Conservation (phyloP, 2,888 invertebrate species). For the Monochamus alternatus region DNA sequence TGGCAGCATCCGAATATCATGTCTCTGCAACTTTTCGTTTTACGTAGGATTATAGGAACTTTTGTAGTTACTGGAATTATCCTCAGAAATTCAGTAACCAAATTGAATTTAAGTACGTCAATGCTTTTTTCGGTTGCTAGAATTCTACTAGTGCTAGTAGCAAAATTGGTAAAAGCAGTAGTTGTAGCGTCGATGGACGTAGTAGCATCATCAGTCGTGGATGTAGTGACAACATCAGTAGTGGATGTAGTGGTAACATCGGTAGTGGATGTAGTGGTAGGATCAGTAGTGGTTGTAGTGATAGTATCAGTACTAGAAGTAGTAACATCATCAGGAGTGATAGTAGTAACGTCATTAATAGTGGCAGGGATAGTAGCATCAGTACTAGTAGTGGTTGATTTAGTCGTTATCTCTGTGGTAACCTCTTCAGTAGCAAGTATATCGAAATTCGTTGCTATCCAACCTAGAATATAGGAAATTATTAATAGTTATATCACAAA, state of each 20-base stretch:
- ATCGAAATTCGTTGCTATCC: constrained; percentile 26
- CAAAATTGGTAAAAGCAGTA: background rate
- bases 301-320: constrained; percentile 25
- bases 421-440: constrained; percentile 25
- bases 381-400: constrained; percentile 8
- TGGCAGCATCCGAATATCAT: constrained; percentile 43
- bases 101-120: background rate
- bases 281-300: constrained; percentile 31
- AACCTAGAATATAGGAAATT: constrained; percentile 12
- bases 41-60: constrained; percentile 30
- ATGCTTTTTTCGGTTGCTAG: too few relatives aligned
- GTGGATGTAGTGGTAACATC: constrained; percentile 26
- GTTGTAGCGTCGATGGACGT: background rate
- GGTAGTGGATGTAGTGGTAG: constrained; percentile 30
- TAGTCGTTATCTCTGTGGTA: constrained; percentile 21
- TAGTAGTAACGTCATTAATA: background rate
- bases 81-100: background rate
- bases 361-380: constrained; percentile 1
- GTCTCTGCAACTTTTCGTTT: constrained; percentile 31
- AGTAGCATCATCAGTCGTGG: background rate
- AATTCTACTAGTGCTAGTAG: background rate
- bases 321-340: background rate
- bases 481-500: too few relatives aligned
- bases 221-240: constrained; percentile 29
- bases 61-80: constrained; percentile 18